Evolutionary conservation across 53 echinoderm and acorn worm species (phyloP), one percentile per base, ranked within the genome.

Genomic region (Luidia sarsii): DNA sequence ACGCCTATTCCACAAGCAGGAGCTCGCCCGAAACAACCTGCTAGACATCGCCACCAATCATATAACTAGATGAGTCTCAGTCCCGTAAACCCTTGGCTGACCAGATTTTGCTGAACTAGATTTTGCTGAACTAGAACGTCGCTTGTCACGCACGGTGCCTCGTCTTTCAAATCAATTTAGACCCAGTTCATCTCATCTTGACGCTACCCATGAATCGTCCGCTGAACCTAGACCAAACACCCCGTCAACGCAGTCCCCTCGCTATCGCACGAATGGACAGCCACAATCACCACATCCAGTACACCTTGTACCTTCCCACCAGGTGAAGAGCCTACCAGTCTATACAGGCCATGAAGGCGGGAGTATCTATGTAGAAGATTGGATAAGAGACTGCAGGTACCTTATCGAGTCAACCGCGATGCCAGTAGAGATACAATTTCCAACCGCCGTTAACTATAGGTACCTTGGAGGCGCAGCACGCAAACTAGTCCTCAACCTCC

Each of bases 401-500:
- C 19, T 65, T 0, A 29, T 65, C 21, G 36, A 62, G 21, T 49
- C 15, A 6, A 52, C 52, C 3, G 27, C 59, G 0, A 52, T 52
- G 59, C 22, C 79, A 0, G 15, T 3, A 2, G 23, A 60, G 1
- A 43, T 64, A 30, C 46, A 45, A 21, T 80, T 80, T 35, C 15
- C 37, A 0, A 36, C 54, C 0, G 28, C 63, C 5, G 64, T 79
- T 4, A n/a, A n/a, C n/a, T n/a, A n/a, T n/a, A 18, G 64, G 24
- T 20, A 79, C 31, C 27, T 63, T 3, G 50, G 67, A 8, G 67
- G 70, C 2, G 68, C 23, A 0, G 83, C 71, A 3, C n/a, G 83
- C 10, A 68, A 71, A 20, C 48, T 83, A 5, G 38, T 83, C 4
- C 34, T 70, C 2, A 83, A 71, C 31, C 33, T 83, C 14, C 72